A percentile compares a stretch with the other conserved stretches of the same genome.
Evolutionary conservation across 2,113 vertebrate genomes (phyloP).

Genomic region (Mungos mungo): DNA sequence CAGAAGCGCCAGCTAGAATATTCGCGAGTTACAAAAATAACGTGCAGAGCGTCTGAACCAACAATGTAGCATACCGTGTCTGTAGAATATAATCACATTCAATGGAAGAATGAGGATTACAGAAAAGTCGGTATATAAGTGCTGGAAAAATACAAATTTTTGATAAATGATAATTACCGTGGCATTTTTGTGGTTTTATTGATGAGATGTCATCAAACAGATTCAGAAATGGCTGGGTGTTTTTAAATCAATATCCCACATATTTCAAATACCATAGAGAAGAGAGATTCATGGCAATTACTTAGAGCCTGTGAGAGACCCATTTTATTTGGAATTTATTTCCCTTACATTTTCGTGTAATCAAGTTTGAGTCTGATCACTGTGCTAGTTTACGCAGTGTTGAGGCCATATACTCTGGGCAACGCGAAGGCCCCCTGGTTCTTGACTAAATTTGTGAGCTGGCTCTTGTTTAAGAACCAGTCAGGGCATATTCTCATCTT

Average conservation of each 20-base stretch:
- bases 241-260: neutral
- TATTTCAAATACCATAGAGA: neutral
- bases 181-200: conserved; percentile 81
- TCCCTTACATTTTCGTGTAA: neutral
- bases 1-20: conserved; percentile 9
- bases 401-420: neutral
- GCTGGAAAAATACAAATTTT: conserved; percentile 61
- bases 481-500: neutral
- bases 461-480: neutral
- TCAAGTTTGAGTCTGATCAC: neutral
- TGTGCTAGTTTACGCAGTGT: neutral
- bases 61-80: conserved; percentile 54
- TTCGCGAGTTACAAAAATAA: neutral
- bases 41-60: conserved; percentile 4
- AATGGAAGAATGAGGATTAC: conserved; percentile 45
- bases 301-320: neutral
- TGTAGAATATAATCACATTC: conserved; percentile 76
- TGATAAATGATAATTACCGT: conserved; percentile 78
- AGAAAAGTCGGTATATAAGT: conserved; percentile 70
- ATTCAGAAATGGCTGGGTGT: conserved; percentile 78
- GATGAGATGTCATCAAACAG: conserved; percentile 80
- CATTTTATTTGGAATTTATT: conserved; percentile 25
- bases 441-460: neutral
- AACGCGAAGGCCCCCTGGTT: neutral
- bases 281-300: neutral